Conservation (phyloP, 2,797 vertebrate species). For the Poecilia gillii region DNA sequence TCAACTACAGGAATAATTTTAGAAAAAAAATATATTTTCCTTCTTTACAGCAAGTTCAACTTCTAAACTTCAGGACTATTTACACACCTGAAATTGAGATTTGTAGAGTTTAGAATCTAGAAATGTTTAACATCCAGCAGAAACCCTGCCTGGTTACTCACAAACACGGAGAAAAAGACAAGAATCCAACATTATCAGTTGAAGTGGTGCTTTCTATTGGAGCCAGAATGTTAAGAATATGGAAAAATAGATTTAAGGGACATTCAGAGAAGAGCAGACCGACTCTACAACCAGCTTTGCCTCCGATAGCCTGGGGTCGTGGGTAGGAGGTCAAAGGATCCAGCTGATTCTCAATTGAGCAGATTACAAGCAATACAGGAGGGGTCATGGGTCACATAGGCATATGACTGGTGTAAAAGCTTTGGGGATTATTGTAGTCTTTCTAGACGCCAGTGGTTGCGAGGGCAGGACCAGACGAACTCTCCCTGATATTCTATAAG, state of each 20-base stretch:
- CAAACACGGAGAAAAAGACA: neutral
- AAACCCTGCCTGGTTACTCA: neutral
- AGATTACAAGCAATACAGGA: neutral
- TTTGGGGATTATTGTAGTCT: neutral
- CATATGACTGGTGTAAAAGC: conserved; percentile 8
- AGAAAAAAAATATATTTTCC: neutral
- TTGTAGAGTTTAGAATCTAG: neutral
- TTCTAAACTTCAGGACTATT: neutral
- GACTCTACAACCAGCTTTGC: neutral
- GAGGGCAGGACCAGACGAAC: neutral
- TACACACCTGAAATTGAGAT: neutral
- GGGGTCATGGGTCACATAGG: neutral
- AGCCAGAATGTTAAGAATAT: conserved; percentile 4
- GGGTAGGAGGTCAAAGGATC: conserved; percentile 6
- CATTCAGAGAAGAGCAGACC: neutral
- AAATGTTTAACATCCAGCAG: neutral
- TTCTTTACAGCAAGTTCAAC: neutral
- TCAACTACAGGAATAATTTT: neutral
- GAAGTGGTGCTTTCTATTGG: conserved; percentile 13
- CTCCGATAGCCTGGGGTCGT: neutral
- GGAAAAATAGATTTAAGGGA: neutral
- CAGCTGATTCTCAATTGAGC: conserved; percentile 2
- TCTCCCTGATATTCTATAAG: neutral
- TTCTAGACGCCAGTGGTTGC: neutral
- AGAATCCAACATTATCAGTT: conserved; percentile 7